A percentile compares a stretch with the other conserved stretches of the same genome.
These are phyloP conservation scores for Cantharis lateralis DNA, from an alignment of 2,888 invertebrate genomes.

Conservation along the genomic window DNA sequence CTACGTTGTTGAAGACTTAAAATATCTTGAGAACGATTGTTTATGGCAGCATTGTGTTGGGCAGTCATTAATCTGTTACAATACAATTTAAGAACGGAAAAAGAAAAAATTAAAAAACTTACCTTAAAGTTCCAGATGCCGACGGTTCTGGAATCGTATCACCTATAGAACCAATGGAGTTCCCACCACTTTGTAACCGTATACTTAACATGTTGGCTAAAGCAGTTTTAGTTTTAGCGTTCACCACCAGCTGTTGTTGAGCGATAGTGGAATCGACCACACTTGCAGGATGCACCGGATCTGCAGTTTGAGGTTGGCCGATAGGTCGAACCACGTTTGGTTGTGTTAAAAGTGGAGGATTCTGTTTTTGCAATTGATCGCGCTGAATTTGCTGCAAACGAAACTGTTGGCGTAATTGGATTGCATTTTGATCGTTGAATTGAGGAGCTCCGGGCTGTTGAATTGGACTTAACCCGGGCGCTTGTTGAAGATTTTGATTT, in stretches of 20 bases:
- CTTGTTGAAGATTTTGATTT: conserved; percentile 26
- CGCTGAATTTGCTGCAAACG: conserved; percentile 66
- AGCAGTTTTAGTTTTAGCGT: conserved; percentile 92
- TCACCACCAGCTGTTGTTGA: conserved; percentile 69
- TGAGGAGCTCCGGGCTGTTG: conserved; percentile 44
- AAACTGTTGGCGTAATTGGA: conserved; percentile 64
- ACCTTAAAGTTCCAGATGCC: conserved; percentile 70
- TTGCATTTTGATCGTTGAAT: conserved; percentile 44
- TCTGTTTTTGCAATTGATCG: conserved; percentile 56
- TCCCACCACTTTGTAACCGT: conserved; percentile 66
- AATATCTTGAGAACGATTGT: conserved; percentile 58
- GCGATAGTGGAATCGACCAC: conserved; percentile 34
- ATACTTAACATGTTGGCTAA: conserved; percentile 92
- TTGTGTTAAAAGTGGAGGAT: conserved; percentile 23
- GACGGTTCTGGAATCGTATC: conserved; percentile 59
- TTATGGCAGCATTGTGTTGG: conserved; percentile 71
- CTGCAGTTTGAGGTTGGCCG: conserved; percentile 28
- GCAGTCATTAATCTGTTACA: conserved; percentile 75
- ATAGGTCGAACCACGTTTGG: conserved; percentile 24
- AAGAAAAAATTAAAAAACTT: conserved; percentile 3
- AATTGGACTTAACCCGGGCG: conserved; percentile 52
- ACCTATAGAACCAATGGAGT: conserved; percentile 51
- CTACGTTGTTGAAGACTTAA: conserved; percentile 60
- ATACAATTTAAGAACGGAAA: background rate
- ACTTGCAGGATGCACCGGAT: conserved; percentile 30